Evolutionary conservation across 2,113 vertebrate species (phyloP).

Genomic region (Gasterosteus nipponicus): DNA sequence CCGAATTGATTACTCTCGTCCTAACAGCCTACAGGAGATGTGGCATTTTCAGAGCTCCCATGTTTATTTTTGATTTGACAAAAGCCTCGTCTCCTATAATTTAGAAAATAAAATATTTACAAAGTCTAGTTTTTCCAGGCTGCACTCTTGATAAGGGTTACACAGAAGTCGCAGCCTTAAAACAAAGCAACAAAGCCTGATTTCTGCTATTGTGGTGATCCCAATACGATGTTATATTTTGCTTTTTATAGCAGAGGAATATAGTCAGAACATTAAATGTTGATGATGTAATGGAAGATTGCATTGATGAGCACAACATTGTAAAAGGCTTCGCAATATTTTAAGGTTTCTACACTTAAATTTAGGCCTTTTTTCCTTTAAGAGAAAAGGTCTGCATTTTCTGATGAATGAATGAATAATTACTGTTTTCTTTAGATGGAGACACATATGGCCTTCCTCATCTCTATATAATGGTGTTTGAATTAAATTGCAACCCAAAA

Average conservation of each 20-base stretch:
- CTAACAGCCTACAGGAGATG: constrained; percentile 46
- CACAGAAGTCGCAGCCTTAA: background rate
- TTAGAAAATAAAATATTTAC: constrained; percentile 17
- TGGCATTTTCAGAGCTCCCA: constrained; percentile 41
- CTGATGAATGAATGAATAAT: background rate
- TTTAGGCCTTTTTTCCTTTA: background rate
- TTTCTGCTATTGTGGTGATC: background rate
- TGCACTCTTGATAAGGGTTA: background rate
- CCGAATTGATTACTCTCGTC: constrained; percentile 61
- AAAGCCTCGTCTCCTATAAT: constrained; percentile 15
- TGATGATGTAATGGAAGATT: background rate
- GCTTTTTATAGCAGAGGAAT: background rate
- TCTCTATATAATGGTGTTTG: background rate
- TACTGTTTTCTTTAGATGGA: background rate
- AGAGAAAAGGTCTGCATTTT: background rate
- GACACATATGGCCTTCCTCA: background rate
- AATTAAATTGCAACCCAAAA: background rate
- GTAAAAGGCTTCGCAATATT: background rate
- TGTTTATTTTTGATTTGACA: constrained; percentile 37
- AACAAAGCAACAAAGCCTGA: constrained; percentile 1
- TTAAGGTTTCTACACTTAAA: background rate
- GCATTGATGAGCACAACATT: background rate
- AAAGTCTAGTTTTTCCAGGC: background rate
- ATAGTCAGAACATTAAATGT: constrained; percentile 3
- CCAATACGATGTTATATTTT: background rate